Conservation (phyloP, 2,888 invertebrate species). For the Furcula furcula region DNA sequence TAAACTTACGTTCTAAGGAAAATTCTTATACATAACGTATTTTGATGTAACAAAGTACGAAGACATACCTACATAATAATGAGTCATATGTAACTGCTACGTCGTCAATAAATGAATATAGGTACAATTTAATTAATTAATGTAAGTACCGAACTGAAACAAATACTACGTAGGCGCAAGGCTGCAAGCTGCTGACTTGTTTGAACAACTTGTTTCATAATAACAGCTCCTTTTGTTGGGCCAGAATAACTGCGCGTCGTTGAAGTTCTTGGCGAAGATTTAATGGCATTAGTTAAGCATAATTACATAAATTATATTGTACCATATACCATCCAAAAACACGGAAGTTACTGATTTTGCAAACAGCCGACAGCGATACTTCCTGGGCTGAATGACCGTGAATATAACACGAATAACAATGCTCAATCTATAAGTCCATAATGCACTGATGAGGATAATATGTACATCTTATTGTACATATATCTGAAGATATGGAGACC, state of each 20-base stretch:
- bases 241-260: constrained; percentile 3
- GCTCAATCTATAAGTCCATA: too few relatives aligned
- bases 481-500: too few relatives aligned
- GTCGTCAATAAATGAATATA: constrained; percentile 1
- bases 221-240: constrained; percentile 21
- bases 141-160: constrained; percentile 3
- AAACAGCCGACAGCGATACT: neutral
- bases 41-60: too few relatives aligned
- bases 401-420: too few relatives aligned
- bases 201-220: constrained; percentile 40
- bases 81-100: neutral
- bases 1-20: too few relatives aligned
- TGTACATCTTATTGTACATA: too few relatives aligned
- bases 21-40: too few relatives aligned
- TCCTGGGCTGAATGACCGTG: neutral
- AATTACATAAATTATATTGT: neutral
- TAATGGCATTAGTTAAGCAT: neutral
- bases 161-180: constrained; percentile 22
- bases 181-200: constrained; percentile 27
- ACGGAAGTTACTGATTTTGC: neutral
- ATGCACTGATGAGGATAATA: too few relatives aligned
- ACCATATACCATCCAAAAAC: too few relatives aligned
- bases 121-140: constrained; percentile 11
- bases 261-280: constrained; percentile 15
- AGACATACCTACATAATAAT: too few relatives aligned